Evolutionary conservation across 2,113 vertebrate species (phyloP).

Genomic region (Hiodon alosoides): DNA sequence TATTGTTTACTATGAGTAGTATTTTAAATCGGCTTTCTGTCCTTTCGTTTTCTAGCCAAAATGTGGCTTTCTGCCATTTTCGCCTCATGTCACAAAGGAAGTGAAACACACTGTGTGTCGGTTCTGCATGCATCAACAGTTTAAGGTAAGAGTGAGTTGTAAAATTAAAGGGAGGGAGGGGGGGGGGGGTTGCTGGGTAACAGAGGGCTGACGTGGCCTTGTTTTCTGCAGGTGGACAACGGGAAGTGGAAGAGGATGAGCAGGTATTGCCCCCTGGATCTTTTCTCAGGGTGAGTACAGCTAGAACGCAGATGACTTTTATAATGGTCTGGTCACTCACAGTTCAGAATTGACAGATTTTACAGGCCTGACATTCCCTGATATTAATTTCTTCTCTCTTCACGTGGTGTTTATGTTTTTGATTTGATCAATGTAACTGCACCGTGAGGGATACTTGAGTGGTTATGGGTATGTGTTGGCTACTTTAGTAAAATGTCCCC

Average conservation of each 20-base stretch:
- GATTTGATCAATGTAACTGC: too few relatives aligned
- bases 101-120: conserved; percentile 90
- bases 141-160: conserved; percentile 63
- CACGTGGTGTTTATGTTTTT: too few relatives aligned
- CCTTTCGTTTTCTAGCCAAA: conserved; percentile 76
- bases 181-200: not conserved
- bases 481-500: not conserved
- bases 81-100: conserved; percentile 81
- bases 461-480: too few relatives aligned
- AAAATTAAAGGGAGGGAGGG: not conserved
- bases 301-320: not conserved
- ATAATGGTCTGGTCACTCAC: not conserved
- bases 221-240: conserved; percentile 73
- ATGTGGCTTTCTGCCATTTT: conserved; percentile 92
- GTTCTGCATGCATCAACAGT: conserved; percentile 94
- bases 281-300: conserved; percentile 90
- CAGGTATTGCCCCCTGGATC: conserved; percentile 90
- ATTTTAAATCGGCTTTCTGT: not conserved
- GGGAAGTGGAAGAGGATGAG: conserved; percentile 93
- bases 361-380: too few relatives aligned
- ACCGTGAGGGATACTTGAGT: too few relatives aligned
- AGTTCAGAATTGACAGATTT: too few relatives aligned
- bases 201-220: conserved; percentile 12
- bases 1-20: too few relatives aligned
- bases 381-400: too few relatives aligned